Percentiles rank a stretch among this genome's conserved stretches.
These are phyloP conservation scores for Philhelius pedissequus DNA, from an alignment of 2,888 invertebrate genomes.

Conservation along the genomic window DNA sequence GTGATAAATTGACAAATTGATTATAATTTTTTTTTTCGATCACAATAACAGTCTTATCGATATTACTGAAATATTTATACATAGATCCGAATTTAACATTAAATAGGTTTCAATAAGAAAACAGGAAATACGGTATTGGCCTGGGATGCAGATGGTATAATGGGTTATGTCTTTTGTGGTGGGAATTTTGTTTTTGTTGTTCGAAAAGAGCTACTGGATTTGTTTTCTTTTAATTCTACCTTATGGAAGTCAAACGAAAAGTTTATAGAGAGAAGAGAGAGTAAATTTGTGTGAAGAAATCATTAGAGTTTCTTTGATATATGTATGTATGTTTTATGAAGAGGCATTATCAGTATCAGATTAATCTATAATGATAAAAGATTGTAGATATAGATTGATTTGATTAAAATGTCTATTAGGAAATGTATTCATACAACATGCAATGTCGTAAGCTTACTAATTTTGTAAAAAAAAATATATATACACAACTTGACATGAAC, in stretches of 20 bases:
- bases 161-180: background rate
- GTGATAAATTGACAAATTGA: slow-evolving; percentile 26
- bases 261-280: background rate
- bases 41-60: background rate
- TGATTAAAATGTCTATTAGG: no score
- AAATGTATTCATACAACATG: no score
- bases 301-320: background rate
- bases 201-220: slow-evolving; percentile 2
- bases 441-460: no score
- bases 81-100: background rate
- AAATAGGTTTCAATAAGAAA: background rate
- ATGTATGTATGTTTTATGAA: no score
- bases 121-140: slow-evolving; percentile 15
- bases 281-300: background rate
- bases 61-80: slow-evolving; percentile 13
- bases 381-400: no score
- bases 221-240: background rate
- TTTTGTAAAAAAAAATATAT: no score
- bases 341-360: no score
- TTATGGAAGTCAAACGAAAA: background rate
- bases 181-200: background rate
- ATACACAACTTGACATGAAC: no score
- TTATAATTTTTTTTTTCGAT: background rate
- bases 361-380: no score
- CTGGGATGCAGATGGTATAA: background rate